These are phyloP conservation scores for Pristionchus mayeri DNA, from an alignment of 2,888 invertebrate species.

Conservation along the genomic window DNA sequence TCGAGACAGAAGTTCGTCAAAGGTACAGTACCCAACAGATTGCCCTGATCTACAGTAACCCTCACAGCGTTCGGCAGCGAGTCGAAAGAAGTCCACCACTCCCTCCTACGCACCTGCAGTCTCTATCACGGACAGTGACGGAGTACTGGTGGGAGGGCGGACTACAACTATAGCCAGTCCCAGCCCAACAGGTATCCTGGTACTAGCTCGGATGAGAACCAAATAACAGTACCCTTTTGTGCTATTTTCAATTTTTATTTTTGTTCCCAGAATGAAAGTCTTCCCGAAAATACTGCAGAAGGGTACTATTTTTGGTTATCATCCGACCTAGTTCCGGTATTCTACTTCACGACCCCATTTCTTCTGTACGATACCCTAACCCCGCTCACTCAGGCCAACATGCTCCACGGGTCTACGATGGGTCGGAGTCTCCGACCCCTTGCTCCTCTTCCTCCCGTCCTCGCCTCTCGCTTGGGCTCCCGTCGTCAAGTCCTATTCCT, in stretches of 20 bases:
- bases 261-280: too few species aligned
- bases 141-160: background rate
- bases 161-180: background rate
- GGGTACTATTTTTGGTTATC: too few species aligned
- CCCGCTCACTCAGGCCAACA: background rate
- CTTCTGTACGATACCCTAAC: background rate
- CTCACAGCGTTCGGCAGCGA: background rate
- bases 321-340: too few species aligned
- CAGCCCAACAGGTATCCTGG: background rate
- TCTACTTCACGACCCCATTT: too few species aligned
- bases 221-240: too few species aligned
- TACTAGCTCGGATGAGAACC: too few species aligned
- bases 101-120: background rate
- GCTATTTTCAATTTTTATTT: too few species aligned
- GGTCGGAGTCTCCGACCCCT: background rate
- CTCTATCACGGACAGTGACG: conserved; percentile 8
- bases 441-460: conserved; percentile 17
- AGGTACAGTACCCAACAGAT: background rate
- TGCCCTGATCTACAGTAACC: background rate
- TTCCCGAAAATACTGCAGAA: too few species aligned
- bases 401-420: conserved; percentile 4
- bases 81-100: conserved; percentile 10
- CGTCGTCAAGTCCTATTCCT: background rate
- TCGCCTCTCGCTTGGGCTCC: background rate
- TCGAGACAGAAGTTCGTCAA: conserved; percentile 45